Percentiles rank a stretch among this genome's conserved stretches.
Evolutionary conservation across 2,797 vertebrate species (phyloP).

Genomic region (Pteropus rufus): DNA sequence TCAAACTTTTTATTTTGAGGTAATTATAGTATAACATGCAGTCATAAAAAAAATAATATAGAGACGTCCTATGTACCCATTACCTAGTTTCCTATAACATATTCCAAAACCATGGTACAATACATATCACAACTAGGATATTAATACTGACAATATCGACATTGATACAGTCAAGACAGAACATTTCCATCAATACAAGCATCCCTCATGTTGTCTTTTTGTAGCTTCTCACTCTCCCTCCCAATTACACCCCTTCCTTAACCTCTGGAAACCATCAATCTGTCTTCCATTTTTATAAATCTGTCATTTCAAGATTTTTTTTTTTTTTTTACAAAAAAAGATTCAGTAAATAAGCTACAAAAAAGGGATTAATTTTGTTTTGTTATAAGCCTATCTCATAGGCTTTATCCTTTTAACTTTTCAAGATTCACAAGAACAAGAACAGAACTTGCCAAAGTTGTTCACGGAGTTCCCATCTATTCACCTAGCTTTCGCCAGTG

Average conservation of each 20-base stretch:
- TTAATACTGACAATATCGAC: too few species aligned
- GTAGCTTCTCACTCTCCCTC: too few species aligned
- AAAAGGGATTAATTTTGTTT: constrained; percentile 4
- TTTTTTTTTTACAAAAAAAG: not conserved
- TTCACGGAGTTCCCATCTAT: not conserved
- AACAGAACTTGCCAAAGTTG: not conserved
- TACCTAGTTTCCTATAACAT: too few species aligned
- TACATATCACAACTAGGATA: too few species aligned
- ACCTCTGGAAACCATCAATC: too few species aligned
- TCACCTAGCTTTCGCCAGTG: not conserved
- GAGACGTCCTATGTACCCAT: not conserved
- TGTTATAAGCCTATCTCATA: not conserved
- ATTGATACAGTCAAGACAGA: too few species aligned
- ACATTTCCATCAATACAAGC: too few species aligned
- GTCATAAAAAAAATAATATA: not conserved
- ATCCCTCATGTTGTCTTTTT: too few species aligned
- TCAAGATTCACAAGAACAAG: not conserved
- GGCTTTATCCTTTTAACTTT: not conserved
- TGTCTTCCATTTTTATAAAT: too few species aligned
- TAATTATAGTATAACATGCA: not conserved
- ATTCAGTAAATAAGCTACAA: constrained; percentile 8
- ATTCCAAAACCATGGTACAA: too few species aligned
- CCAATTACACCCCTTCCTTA: too few species aligned
- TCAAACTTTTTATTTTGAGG: not conserved
- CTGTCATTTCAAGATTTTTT: too few species aligned